Conservation (phyloP, 1,140 invertebrate genomes). For the Onthophagus taurus region DNA sequence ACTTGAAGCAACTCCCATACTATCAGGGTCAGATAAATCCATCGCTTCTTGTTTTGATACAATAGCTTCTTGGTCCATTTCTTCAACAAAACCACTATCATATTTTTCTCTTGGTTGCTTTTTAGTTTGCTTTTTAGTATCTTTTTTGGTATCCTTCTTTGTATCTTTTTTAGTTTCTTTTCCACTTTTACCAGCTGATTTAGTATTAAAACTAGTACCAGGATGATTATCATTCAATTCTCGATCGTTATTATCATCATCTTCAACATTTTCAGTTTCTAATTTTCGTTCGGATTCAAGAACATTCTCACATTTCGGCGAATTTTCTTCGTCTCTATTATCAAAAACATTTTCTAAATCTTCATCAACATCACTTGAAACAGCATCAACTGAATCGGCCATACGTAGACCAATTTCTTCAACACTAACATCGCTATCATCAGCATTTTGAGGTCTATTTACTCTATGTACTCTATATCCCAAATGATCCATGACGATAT, state of each 20-base stretch:
- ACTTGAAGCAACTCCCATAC: conserved; percentile 21
- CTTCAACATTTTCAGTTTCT: conserved; percentile 4
- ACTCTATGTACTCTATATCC: conserved; percentile 2
- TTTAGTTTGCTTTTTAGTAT: conserved; percentile 6
- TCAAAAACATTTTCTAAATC: not conserved
- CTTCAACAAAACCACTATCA: conserved; percentile 48
- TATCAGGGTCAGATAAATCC: conserved; percentile 20
- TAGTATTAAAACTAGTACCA: not conserved
- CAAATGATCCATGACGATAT: conserved; percentile 9
- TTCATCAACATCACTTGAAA: not conserved
- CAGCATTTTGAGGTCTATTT: not conserved
- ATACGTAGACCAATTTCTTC: not conserved
- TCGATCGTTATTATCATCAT: not conserved
- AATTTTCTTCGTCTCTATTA: conserved; percentile 3
- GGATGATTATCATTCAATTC: not conserved
- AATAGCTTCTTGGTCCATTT: conserved; percentile 26
- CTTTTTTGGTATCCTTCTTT: not conserved
- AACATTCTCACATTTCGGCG: too few relatives aligned
- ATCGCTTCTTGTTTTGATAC: not conserved
- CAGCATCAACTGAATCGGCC: conserved; percentile 5
- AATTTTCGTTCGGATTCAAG: not conserved
- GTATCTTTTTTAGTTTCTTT: not conserved
- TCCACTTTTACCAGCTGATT: not conserved
- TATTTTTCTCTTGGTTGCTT: conserved; percentile 45
- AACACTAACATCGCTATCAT: not conserved